Evolutionary conservation across 1,140 invertebrate species (phyloP).

Genomic region (Anoplolepis gracilipes): DNA sequence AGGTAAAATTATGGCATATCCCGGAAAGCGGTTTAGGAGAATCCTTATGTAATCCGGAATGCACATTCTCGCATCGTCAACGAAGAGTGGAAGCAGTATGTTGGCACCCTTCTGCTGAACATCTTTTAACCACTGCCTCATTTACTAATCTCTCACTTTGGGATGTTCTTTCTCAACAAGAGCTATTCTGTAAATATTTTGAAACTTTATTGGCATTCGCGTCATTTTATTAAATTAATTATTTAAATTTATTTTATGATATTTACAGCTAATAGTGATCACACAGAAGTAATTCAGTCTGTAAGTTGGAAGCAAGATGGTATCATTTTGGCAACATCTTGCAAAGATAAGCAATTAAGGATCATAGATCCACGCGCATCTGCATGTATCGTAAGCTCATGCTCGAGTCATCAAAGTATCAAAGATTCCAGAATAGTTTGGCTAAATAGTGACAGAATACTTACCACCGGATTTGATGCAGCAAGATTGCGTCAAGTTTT

Average conservation of each 20-base stretch:
- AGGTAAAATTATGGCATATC: constrained; percentile 95
- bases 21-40: constrained; percentile 92
- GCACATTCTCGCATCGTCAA: constrained; percentile 92
- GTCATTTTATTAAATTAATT: constrained; percentile 17
- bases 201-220: constrained; percentile 1
- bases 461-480: constrained; percentile 93
- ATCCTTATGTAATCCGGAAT: constrained; percentile 92
- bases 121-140: constrained; percentile 92
- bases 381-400: constrained; percentile 88
- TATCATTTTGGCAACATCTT: constrained; percentile 89
- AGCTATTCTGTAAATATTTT: constrained; percentile 90
- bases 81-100: constrained; percentile 93
- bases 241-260: constrained; percentile 46
- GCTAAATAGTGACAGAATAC: constrained; percentile 92
- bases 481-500: constrained; percentile 93
- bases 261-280: constrained; percentile 90
- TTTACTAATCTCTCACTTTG: constrained; percentile 94
- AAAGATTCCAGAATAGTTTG: constrained; percentile 96
- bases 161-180: constrained; percentile 94
- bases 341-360: constrained; percentile 94
- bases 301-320: constrained; percentile 95
- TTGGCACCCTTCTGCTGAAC: constrained; percentile 95
- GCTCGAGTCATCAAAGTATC: constrained; percentile 93
- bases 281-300: constrained; percentile 94
- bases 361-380: constrained; percentile 92